phyloP scores from a whole-genome alignment of 2,888 invertebrate species.

The Drosophila bunnanda region DNA sequence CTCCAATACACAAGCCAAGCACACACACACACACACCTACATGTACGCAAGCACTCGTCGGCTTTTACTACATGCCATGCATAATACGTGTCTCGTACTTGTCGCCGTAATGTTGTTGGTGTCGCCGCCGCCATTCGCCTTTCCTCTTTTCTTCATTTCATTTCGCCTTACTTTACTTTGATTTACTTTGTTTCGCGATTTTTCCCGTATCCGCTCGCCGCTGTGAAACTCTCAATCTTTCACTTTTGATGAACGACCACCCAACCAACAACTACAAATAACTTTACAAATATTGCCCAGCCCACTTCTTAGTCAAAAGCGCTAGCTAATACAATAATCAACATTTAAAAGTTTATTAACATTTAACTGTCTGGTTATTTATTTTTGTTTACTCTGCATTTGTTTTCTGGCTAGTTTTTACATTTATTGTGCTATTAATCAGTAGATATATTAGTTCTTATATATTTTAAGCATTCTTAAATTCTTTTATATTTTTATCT shows the following conservation, averaged over 20 bases:
- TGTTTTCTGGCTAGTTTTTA: background rate
- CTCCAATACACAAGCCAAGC: slow-evolving; percentile 61
- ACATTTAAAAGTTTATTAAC: background rate
- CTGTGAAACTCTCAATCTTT: slow-evolving; percentile 12
- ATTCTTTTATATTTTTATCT: background rate
- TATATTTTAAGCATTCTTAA: background rate
- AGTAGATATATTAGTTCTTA: background rate
- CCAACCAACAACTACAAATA: slow-evolving; percentile 25
- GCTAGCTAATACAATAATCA: background rate
- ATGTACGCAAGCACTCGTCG: slow-evolving; percentile 37
- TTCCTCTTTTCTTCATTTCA: slow-evolving; percentile 28
- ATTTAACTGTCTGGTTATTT: too few relatives aligned
- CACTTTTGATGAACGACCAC: slow-evolving; percentile 24
- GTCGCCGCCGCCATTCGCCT: slow-evolving; percentile 35
- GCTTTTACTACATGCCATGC: slow-evolving; percentile 43
- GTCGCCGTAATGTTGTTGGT: slow-evolving; percentile 70
- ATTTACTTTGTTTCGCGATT: slow-evolving; percentile 21
- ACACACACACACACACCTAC: slow-evolving; percentile 29
- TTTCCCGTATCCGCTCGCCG: slow-evolving; percentile 3
- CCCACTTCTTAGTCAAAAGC: background rate
- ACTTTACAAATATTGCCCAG: background rate
- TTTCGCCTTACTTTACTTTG: slow-evolving; percentile 19
- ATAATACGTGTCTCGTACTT: slow-evolving; percentile 81
- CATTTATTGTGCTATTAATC: background rate
- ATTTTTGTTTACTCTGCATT: too few relatives aligned